Base-by-base conservation (phyloP, 2,888 invertebrate genomes). In the Tetranychus piercei region DNA sequence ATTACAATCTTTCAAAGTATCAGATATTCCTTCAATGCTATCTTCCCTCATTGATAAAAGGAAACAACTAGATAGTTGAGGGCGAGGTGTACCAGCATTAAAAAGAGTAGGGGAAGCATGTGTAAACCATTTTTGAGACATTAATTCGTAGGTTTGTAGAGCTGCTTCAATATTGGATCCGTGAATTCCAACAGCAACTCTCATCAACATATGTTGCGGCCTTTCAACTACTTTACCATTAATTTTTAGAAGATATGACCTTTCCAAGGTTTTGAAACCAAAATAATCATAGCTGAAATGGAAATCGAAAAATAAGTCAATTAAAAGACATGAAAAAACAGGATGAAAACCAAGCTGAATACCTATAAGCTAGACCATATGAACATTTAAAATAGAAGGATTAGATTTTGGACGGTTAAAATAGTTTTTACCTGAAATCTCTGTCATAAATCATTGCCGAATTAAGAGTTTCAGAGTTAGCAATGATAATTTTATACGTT, bases 201-300 rank as follows among this genome's bases (percentile, higher is more conserved):
- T 85, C 99, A 99, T 99, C 76, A 99, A 84, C 95, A 99, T 92
- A 80, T 99, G 96, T 81, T 99, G 97, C 0, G 99, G 99, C 44
- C 99, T 87, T 83, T 99, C 99, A 1, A 88, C 94, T 73, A 95
- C 90, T 86, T 92, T 92, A 0, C 89, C 90, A 81, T 92, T 86
- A 74, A 95, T 90, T 84, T 91, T 94, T 75, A 97, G 84, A 78
- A 99, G 84, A 83, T 99, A 99, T 0, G 95, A 94, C 71, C 92
- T 86, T 81, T 97, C 96, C 74, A 99, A 84, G 0, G 97, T 99
- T 83, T 96, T 97, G 81, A 97, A 97, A n/a, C 97, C 99, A 86
- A 99, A 99, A 82, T 94, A 99, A 81, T 94, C 95, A 84, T 96
- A 99, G 76, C 88, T 73, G 55, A 15, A 55, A 55, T 15, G 34